Percentiles rank a stretch among this genome's conserved stretches.
phyloP scores from a whole-genome alignment of 2,113 vertebrate genomes.

The Plecturocebus donacophilus region DNA sequence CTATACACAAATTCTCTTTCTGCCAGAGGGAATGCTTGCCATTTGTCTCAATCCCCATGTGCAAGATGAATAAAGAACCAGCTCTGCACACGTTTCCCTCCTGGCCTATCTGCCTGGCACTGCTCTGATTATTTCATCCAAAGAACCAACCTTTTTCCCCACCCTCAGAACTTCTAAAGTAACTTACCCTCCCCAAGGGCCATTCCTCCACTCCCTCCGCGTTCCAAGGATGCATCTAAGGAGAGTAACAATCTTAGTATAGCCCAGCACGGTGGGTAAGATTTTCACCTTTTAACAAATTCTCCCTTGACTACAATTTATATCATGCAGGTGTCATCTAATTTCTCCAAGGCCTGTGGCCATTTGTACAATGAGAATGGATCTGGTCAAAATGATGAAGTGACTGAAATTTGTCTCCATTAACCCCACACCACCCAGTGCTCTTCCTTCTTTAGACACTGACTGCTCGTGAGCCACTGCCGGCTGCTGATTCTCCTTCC shows the following conservation, averaged over 20 bases:
- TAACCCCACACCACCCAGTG: neutral
- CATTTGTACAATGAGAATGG: neutral
- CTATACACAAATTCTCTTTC: neutral
- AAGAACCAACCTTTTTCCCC: neutral
- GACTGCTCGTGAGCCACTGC: rapidly evolving
- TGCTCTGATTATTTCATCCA: neutral
- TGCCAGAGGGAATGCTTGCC: neutral
- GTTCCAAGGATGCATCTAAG: neutral
- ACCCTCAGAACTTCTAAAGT: neutral
- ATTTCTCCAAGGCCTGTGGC: neutral
- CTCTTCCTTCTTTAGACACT: neutral
- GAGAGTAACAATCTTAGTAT: too few relatives aligned
- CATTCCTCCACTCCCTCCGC: neutral
- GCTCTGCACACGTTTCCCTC: neutral
- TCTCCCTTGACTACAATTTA: neutral
- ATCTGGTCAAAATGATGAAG: constrained; percentile 9
- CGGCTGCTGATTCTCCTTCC: neutral
- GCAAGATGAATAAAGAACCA: neutral
- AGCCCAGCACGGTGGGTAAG: rapidly evolving
- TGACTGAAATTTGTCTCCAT: neutral
- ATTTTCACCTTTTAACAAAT: neutral
- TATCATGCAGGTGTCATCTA: neutral
- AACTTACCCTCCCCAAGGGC: neutral
- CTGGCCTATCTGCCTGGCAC: neutral
- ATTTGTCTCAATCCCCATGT: neutral